A percentile compares a stretch with the other conserved stretches of the same genome.
Evolutionary conservation across 2,888 invertebrate species (phyloP).

Genomic region (Escarpia spicata): DNA sequence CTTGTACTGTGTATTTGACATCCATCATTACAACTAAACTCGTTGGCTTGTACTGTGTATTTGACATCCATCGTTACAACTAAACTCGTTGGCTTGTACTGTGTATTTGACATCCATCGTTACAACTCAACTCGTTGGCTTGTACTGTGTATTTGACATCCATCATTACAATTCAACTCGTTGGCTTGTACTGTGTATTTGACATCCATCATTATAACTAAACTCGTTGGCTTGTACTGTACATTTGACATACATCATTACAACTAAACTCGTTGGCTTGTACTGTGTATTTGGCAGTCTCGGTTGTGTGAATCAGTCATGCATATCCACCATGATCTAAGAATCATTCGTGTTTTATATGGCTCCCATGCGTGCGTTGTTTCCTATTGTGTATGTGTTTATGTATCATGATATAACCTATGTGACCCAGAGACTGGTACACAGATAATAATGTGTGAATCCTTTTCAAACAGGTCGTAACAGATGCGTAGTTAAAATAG

Average conservation of each 20-base stretch:
- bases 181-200: too few relatives aligned
- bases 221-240: too few relatives aligned
- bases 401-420: background rate
- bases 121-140: background rate
- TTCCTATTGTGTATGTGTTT: background rate
- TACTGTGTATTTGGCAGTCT: too few relatives aligned
- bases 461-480: background rate
- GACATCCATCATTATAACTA: too few relatives aligned
- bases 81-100: background rate
- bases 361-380: background rate
- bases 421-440: background rate
- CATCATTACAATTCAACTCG: too few relatives aligned
- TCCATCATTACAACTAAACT: too few relatives aligned
- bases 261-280: too few relatives aligned
- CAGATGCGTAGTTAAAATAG: background rate
- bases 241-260: too few relatives aligned
- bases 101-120: background rate
- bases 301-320: background rate
- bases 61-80: too few relatives aligned
- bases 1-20: too few relatives aligned
- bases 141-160: too few relatives aligned
- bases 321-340: background rate
- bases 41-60: too few relatives aligned
- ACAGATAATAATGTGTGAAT: background rate
- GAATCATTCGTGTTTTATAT: background rate